Percentiles rank a stretch among this genome's conserved stretches.
Evolutionary conservation across 2,797 vertebrate species (phyloP).

Genomic region (Labroides dimidiatus): DNA sequence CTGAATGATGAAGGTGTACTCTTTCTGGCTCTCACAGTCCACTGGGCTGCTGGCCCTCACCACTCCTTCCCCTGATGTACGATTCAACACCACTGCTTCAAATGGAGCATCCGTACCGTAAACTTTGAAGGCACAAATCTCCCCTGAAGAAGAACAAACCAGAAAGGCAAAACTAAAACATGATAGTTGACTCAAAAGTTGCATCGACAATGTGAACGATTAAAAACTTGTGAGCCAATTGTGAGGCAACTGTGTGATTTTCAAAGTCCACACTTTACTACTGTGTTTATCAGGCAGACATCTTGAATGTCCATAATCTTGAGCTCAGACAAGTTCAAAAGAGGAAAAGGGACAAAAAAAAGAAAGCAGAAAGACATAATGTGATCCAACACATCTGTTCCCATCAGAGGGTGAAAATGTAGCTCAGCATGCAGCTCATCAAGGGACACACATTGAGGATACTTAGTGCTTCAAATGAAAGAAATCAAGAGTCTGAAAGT

Average conservation of each 20-base stretch:
- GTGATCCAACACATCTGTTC: conserved; percentile 11
- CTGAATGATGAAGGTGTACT: conserved; percentile 97
- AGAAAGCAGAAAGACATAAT: conserved; percentile 16
- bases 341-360: background rate
- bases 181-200: background rate
- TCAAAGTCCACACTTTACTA: background rate
- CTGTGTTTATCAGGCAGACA: conserved; percentile 5
- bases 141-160: conserved; percentile 80
- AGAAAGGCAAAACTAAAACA: background rate
- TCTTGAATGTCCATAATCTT: conserved; percentile 10
- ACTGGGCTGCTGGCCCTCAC: conserved; percentile 89
- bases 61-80: conserved; percentile 94
- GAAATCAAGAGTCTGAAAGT: conserved; percentile 10
- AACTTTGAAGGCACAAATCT: conserved; percentile 98
- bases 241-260: background rate
- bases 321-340: conserved; percentile 2
- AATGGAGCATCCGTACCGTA: conserved; percentile 93
- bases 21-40: conserved; percentile 97
- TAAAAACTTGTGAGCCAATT: no score
- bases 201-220: background rate
- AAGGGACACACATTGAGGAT: conserved; percentile 1
- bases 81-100: conserved; percentile 94
- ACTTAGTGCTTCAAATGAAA: conserved; percentile 11
- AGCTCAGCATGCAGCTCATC: conserved; percentile 22
- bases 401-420: conserved; percentile 16